A percentile compares a stretch with the other conserved stretches of the same genome.
phyloP scores from a whole-genome alignment of 2,797 vertebrate genomes.

The Austrolebias charrua region DNA sequence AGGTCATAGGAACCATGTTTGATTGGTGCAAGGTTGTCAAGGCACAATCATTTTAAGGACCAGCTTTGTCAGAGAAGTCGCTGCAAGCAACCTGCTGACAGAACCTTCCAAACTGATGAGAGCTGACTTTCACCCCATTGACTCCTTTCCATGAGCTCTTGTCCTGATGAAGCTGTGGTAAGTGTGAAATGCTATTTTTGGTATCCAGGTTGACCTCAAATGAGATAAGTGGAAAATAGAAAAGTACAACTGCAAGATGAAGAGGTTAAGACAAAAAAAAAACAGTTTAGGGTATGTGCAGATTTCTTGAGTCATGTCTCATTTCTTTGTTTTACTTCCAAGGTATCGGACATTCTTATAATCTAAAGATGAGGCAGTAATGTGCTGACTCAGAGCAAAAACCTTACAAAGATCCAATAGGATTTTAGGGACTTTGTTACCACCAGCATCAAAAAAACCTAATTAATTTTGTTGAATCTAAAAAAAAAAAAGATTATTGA shows the following conservation, averaged over 20 bases:
- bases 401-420: too few relatives aligned
- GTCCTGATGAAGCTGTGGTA: conserved; percentile 31
- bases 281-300: not conserved
- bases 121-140: conserved; percentile 52
- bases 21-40: conserved; percentile 65
- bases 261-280: conserved; percentile 1
- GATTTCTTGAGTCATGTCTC: too few relatives aligned
- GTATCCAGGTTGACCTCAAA: conserved; percentile 23
- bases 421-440: too few relatives aligned
- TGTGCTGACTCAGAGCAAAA: too few relatives aligned
- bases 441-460: too few relatives aligned
- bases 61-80: conserved; percentile 37
- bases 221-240: conserved; percentile 13
- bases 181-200: conserved; percentile 56
- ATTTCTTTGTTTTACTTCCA: too few relatives aligned
- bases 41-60: conserved; percentile 53
- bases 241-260: not conserved
- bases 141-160: conserved; percentile 46
- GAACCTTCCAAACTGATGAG: conserved; percentile 57
- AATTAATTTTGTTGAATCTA: too few relatives aligned
- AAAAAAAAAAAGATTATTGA: too few relatives aligned
- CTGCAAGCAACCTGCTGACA: conserved; percentile 53
- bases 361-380: too few relatives aligned
- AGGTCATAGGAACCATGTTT: conserved; percentile 57
- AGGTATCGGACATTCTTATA: too few relatives aligned